Evolutionary conservation across 2,888 invertebrate species (phyloP).

Genomic region (Drosophila subquinaria): DNA sequence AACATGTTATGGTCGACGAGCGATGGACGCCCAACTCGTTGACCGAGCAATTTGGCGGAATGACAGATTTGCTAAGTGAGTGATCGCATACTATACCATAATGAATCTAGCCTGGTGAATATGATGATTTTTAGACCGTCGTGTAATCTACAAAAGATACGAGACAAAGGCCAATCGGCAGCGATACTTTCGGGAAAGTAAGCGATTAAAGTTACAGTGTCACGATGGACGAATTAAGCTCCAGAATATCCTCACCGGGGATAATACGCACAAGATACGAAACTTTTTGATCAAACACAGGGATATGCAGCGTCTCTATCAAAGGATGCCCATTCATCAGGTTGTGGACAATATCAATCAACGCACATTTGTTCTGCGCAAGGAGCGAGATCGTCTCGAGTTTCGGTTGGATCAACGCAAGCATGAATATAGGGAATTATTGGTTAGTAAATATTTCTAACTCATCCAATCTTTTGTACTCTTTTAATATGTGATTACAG

Average conservation of each 20-base stretch:
- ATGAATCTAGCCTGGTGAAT: neutral
- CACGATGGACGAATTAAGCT: slow-evolving; percentile 81
- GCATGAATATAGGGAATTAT: slow-evolving; percentile 68
- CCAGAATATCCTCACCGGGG: slow-evolving; percentile 74
- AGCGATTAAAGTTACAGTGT: slow-evolving; percentile 77
- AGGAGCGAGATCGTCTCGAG: slow-evolving; percentile 83
- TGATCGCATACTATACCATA: neutral
- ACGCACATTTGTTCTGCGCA: slow-evolving; percentile 83
- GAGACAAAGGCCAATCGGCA: slow-evolving; percentile 77
- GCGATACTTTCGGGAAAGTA: slow-evolving; percentile 60
- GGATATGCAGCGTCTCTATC: slow-evolving; percentile 83
- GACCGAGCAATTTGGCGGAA: slow-evolving; percentile 81
- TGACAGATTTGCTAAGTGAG: slow-evolving; percentile 82
- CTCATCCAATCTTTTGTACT: too few species aligned
- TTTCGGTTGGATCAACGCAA: slow-evolving; percentile 73
- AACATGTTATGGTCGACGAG: slow-evolving; percentile 83
- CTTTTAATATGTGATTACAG: slow-evolving; percentile 45
- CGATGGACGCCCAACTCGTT: slow-evolving; percentile 82
- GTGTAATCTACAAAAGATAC: slow-evolving; percentile 70
- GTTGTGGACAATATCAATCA: slow-evolving; percentile 84
- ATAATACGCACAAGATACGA: slow-evolving; percentile 76
- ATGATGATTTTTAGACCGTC: slow-evolving; percentile 64
- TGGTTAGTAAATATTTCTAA: slow-evolving; percentile 59
- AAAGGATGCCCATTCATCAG: slow-evolving; percentile 82
- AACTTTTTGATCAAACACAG: slow-evolving; percentile 82